A percentile compares a stretch with the other conserved stretches of the same genome.
phyloP scores from a whole-genome alignment of 2,113 vertebrate species.

The Larimichthys crocea region DNA sequence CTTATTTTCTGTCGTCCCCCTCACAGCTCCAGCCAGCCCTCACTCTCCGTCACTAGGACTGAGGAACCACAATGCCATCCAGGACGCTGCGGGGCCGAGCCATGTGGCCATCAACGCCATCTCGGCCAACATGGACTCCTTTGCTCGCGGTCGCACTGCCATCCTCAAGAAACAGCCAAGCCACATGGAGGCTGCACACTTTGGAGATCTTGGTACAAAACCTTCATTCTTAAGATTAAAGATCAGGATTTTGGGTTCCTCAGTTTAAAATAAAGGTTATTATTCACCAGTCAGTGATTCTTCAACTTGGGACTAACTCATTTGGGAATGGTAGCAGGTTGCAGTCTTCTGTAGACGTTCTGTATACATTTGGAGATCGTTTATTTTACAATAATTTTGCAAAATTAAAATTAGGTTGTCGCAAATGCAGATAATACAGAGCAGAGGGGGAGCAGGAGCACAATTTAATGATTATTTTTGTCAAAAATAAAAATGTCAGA shows the following conservation, averaged over 20 bases:
- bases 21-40: constrained; percentile 76
- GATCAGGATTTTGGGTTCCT: too few relatives aligned
- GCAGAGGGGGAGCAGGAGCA: too few relatives aligned
- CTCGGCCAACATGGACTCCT: constrained; percentile 99
- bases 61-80: constrained; percentile 93
- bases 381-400: too few relatives aligned
- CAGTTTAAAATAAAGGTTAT: too few relatives aligned
- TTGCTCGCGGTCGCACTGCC: constrained; percentile 94
- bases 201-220: constrained; percentile 94
- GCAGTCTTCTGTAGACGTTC: too few relatives aligned
- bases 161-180: constrained; percentile 97
- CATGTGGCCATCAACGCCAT: constrained; percentile 98
- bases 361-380: too few relatives aligned
- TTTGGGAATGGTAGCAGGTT: background rate
- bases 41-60: constrained; percentile 90
- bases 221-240: background rate
- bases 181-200: constrained; percentile 98
- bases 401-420: too few relatives aligned
- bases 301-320: background rate
- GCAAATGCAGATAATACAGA: too few relatives aligned
- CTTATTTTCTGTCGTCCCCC: constrained; percentile 29
- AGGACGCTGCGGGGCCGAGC: constrained; percentile 96
- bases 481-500: too few relatives aligned
- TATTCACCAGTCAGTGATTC: background rate
- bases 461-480: too few relatives aligned